Base-by-base conservation (phyloP, 2,113 vertebrate genomes). In the Bufo gargarizans region DNA sequence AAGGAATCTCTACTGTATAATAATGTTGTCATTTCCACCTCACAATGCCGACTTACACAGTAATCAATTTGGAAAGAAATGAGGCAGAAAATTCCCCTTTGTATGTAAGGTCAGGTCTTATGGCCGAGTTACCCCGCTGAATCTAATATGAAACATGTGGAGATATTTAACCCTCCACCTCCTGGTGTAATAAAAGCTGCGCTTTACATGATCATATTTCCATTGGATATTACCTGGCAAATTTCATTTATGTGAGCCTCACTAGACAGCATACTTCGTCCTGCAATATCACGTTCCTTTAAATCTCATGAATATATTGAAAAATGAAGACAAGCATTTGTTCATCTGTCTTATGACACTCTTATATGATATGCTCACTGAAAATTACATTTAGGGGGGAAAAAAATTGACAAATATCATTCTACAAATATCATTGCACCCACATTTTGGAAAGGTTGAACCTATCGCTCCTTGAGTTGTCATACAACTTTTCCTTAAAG, bases 61-160 rank as follows among this genome's bases (percentile, higher is more conserved):
- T 91, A 86, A 90, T 91, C 90, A 91, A 90, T 93, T 93, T 92
- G 90, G 90, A 90, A 80, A 91, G 90, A 93, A 92, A 93, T 93
- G 91, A 93, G 92, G 88, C 92, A 92, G 91, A 91, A 94, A 94
- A 92, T 92, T 78, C 74, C 14, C 14, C 53, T 33, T 20, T 17
- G 47, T 79, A n/a, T 50, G 7, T 7, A 47, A 63, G 61, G 47
- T 86, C n/a, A 78, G 20, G 63, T 50, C 56, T 63, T 11, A 86
- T 14, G 58, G 33, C 61, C 3, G 9, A 49, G 13, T 67, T 50
- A 53, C 43, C 56, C 61, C 11, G 14, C 45, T 33, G 77, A 78
- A 78, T 45, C 17, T 55, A 78, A 58, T 79, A 58, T 14, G 77
- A 81, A 45, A 17, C 33, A 43, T 47, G 43, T 14, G 3, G 14